Evolutionary conservation across 92 coral and sea anemone species (phyloP).

Genomic region (Anthopleura xanthogrammica): DNA sequence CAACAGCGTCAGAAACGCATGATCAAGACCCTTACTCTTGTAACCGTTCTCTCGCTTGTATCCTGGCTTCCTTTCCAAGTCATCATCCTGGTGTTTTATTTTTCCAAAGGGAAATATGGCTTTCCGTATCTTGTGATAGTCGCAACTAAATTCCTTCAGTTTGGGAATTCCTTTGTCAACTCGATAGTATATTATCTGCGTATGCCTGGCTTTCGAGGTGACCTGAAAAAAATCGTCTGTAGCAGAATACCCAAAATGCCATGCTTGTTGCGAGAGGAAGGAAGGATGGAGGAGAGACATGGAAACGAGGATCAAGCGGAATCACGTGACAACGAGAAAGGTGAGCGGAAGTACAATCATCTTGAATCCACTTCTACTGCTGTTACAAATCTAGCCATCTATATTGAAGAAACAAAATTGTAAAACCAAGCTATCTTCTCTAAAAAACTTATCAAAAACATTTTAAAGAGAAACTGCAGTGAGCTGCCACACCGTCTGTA

Average conservation of each 20-base stretch:
- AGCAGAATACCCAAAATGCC: not conserved
- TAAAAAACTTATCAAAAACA: not conserved
- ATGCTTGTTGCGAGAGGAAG: not conserved
- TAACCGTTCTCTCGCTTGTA: constrained; percentile 44
- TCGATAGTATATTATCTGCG: constrained; percentile 53
- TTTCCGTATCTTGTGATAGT: constrained; percentile 27
- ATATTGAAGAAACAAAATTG: constrained; percentile 19
- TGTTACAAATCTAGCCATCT: not conserved
- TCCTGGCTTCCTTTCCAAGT: constrained; percentile 62
- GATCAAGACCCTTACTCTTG: constrained; percentile 35
- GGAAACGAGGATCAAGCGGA: not conserved
- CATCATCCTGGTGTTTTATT: constrained; percentile 43
- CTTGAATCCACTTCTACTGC: not conserved
- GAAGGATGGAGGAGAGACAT: not conserved
- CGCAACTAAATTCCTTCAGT: constrained; percentile 49
- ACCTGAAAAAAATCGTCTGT: constrained; percentile 3
- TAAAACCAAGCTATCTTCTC: not conserved
- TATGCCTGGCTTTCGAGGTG: constrained; percentile 52
- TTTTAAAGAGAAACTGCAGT: not conserved
- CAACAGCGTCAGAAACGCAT: constrained; percentile 11
- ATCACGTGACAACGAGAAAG: constrained; percentile 12
- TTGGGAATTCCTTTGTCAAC: constrained; percentile 57
- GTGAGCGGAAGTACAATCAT: not conserved
- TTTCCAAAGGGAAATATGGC: constrained; percentile 16
- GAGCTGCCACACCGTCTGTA: too few species aligned